phyloP scores from a whole-genome alignment of 2,888 invertebrate species.

The Mycalesis mineus region DNA sequence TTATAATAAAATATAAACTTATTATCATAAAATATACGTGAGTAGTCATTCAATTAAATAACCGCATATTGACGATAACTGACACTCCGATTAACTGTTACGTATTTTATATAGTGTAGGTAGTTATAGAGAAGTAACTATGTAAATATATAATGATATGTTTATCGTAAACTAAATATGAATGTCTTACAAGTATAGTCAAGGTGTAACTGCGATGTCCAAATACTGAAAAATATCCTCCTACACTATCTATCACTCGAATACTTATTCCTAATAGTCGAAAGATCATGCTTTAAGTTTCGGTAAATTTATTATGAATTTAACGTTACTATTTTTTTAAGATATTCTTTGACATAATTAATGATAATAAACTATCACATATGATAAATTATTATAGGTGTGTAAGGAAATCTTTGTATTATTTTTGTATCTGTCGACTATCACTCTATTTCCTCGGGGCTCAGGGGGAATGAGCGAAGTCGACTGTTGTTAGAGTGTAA shows the following conservation, averaged over 20 bases:
- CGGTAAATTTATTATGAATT: slow-evolving; percentile 3
- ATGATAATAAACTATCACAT: slow-evolving; percentile 16
- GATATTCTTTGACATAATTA: slow-evolving; percentile 11
- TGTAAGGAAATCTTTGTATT: slow-evolving; percentile 39
- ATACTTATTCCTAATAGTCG: not conserved
- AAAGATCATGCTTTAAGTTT: slow-evolving; percentile 16
- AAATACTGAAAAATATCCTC: not conserved
- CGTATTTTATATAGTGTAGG: not conserved
- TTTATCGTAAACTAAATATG: not conserved
- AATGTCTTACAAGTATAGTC: not conserved
- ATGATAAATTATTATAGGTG: slow-evolving; percentile 15
- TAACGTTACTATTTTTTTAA: not conserved
- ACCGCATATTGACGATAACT: not conserved
- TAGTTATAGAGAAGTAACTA: slow-evolving; percentile 8
- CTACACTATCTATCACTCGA: not conserved
- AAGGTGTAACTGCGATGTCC: not conserved
- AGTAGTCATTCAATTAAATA: slow-evolving; percentile 1
- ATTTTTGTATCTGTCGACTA: slow-evolving; percentile 50
- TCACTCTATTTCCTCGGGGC: slow-evolving; percentile 45
- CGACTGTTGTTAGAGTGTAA: slow-evolving; percentile 40
- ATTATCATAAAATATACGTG: not conserved
- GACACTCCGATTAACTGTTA: not conserved
- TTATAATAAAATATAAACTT: slow-evolving; percentile 1
- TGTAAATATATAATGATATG: not conserved
- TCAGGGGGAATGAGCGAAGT: slow-evolving; percentile 46